Evolutionary conservation across 2,797 vertebrate species (phyloP).

Genomic region (Anniella stebbinsi): DNA sequence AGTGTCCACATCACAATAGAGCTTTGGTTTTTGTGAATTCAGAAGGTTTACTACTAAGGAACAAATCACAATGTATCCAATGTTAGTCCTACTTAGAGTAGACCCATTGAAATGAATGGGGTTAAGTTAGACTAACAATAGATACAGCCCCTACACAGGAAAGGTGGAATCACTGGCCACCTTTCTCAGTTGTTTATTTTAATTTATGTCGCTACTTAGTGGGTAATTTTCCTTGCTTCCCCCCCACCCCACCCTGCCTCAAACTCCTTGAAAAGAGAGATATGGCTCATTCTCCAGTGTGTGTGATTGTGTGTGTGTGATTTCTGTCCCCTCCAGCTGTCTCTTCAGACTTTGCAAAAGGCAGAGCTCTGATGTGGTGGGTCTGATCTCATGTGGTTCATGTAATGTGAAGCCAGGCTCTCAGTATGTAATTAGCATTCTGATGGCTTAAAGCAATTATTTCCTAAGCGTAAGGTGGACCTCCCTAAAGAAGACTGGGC

Average conservation of each 20-base stretch:
- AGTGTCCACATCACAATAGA: not conserved
- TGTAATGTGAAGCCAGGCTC: not conserved
- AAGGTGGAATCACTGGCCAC: not conserved
- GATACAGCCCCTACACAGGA: not conserved
- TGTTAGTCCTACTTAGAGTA: too few species aligned
- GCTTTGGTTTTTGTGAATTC: not conserved
- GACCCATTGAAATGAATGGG: too few species aligned
- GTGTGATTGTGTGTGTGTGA: not conserved
- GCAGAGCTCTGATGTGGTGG: not conserved
- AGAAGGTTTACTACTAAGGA: not conserved
- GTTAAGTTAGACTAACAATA: too few species aligned
- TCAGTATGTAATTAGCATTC: not conserved
- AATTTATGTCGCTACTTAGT: not conserved
- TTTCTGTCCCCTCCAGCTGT: not conserved
- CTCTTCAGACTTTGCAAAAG: not conserved
- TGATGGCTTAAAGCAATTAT: not conserved
- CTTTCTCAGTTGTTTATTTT: too few species aligned
- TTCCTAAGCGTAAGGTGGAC: not conserved
- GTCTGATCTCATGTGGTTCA: not conserved
- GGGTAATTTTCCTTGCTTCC: not conserved
- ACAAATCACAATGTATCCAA: not conserved
- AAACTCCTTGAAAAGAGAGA: not conserved
- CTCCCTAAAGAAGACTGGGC: not conserved
- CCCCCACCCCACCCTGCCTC: not conserved
- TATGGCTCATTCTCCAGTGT: not conserved